Percentiles rank a stretch among this genome's conserved stretches.
phyloP scores from a whole-genome alignment of 2,113 vertebrate genomes.

The Paradoxurus hermaphroditus region DNA sequence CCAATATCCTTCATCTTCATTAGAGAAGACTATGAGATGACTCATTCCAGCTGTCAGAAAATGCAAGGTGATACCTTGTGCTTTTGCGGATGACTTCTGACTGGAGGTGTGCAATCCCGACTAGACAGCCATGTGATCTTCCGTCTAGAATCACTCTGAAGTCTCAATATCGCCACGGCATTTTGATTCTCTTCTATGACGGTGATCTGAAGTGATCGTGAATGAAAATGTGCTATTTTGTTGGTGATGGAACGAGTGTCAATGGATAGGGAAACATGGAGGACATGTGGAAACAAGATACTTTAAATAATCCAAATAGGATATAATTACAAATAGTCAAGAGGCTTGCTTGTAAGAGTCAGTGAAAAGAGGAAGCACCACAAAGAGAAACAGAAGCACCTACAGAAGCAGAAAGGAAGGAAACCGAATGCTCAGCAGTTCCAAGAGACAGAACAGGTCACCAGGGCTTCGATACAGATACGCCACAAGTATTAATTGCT shows the following conservation, averaged over 20 bases:
- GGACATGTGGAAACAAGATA: not conserved
- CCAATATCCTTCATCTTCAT: not conserved
- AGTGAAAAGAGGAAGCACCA: not conserved
- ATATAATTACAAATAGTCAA: not conserved
- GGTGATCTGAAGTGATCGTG: not conserved
- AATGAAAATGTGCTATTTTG: not conserved
- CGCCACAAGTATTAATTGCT: slow-evolving; percentile 73
- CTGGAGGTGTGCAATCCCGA: not conserved
- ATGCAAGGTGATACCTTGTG: not conserved
- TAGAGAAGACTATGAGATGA: not conserved
- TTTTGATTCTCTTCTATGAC: not conserved
- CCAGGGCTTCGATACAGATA: slow-evolving; percentile 63
- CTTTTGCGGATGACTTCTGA: not conserved
- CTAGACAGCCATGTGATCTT: too few species aligned
- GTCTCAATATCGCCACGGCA: not conserved
- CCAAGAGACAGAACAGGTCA: slow-evolving; percentile 34
- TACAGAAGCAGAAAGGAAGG: not conserved
- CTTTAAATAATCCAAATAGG: not conserved
- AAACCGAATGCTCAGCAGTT: not conserved
- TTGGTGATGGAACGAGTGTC: not conserved
- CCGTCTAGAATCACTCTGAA: not conserved
- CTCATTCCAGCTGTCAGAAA: not conserved
- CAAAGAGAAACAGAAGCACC: not conserved
- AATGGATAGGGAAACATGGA: not conserved
- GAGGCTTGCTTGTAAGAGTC: not conserved